Base-by-base conservation (phyloP, 2,888 invertebrate genomes). In the Oscheius onirici region DNA sequence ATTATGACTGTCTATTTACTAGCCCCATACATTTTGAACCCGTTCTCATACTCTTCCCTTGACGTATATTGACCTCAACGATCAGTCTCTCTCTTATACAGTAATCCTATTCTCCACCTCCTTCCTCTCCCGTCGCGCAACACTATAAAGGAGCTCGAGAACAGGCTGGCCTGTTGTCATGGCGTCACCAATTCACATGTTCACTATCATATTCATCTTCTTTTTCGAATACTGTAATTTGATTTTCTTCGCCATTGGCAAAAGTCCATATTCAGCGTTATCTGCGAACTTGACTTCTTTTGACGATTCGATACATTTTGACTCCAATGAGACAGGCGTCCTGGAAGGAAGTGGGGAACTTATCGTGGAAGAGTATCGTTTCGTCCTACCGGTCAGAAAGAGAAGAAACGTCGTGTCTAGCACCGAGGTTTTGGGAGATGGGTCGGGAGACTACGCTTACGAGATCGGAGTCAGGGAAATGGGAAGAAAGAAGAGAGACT, bases 361-460 rank as follows among this genome's bases (percentile, higher is more conserved):
- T 6, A 2, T 41, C 20, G 41, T 58, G 13, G 58, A 58, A 17
- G 6, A 58, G 17, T 58, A 22, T 1, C 58, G 58, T 17, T 58
- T 58, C 41, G 58, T 58, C 6, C 11, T 58, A 17, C 58, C 58
- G 1, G 17, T 58, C 17, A 58, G 58, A 40, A 58, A 58, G 58
- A 40, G 41, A 41, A 28, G 58, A 13, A 17, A 41, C 20, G 20
- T 26, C 55, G 34, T 15, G 13, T 26, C 10, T 8, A 58, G 58
- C 17, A 41, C 20, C 0, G 58, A 58, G 20, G 20, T 58, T 40
- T n/a, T 58, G 13, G 41, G 15, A 13, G 58, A 58, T 20, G 58
- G 58, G 8, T 58, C 58, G 6, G 58, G 58, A 5, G 20, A 41
- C 41, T 8, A 20, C 6, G 13, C 20, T 20, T n/a, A 40, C 8